These are phyloP conservation scores for Acanthisitta chloris DNA, from an alignment of 2,113 vertebrate genomes.

Conservation along the genomic window DNA sequence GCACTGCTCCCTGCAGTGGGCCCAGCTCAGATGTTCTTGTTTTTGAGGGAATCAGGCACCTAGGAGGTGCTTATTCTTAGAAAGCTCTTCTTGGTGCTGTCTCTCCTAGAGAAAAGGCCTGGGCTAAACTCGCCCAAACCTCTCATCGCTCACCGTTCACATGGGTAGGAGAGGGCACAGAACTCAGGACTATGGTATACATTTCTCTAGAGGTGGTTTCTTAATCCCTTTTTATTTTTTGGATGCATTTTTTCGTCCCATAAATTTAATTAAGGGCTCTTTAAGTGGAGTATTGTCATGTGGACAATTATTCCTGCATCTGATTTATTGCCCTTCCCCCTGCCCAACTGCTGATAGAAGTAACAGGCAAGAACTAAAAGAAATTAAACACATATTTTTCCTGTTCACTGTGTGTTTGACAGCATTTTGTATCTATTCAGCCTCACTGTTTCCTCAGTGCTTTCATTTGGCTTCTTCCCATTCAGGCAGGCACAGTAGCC, in stretches of 20 bases:
- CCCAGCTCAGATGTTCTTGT: neutral
- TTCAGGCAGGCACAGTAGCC: neutral
- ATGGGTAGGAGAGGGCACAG: neutral
- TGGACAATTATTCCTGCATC: neutral
- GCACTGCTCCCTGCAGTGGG: neutral
- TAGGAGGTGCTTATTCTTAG: neutral
- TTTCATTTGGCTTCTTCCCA: constrained; percentile 23
- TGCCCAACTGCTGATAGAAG: neutral
- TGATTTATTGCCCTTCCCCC: neutral
- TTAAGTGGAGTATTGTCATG: neutral
- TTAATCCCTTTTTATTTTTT: neutral
- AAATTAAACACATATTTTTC: constrained; percentile 53
- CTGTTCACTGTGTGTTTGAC: constrained; percentile 14
- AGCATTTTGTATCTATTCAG: constrained; percentile 19
- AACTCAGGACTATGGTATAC: neutral
- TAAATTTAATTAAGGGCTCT: neutral
- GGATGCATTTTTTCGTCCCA: neutral
- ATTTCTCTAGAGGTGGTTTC: neutral
- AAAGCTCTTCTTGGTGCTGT: neutral
- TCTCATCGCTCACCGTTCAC: neutral
- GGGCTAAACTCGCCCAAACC: neutral
- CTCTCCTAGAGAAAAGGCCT: neutral
- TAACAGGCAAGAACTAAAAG: constrained; percentile 16
- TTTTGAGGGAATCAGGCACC: neutral
- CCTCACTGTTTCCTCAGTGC: constrained; percentile 12